Conservation (phyloP, 1,140 invertebrate species). For the Paraescarpia echinospica region DNA sequence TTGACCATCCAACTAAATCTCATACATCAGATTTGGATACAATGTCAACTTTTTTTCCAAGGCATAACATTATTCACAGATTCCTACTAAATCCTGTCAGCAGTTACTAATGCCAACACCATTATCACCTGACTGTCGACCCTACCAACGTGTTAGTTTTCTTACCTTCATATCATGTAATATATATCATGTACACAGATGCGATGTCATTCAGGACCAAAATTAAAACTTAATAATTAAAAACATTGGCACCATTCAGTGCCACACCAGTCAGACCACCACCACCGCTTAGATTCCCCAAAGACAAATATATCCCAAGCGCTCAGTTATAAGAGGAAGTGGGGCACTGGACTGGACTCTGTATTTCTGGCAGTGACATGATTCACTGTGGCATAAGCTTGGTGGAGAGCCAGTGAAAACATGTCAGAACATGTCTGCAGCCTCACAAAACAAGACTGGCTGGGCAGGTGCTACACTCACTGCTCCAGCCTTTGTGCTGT, state of each 20-base stretch:
- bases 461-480: neutral
- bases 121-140: neutral
- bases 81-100: neutral
- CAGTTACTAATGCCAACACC: neutral
- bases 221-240: neutral
- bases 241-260: neutral
- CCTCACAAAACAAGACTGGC: neutral
- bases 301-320: neutral
- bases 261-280: neutral
- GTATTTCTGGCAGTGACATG: conserved; percentile 4
- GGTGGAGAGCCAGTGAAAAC: neutral
- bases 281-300: neutral
- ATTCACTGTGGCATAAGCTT: neutral
- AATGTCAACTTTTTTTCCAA: no score
- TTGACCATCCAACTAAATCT: no score
- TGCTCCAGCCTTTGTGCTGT: neutral
- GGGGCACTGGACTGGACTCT: neutral
- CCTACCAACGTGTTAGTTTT: neutral
- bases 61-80: neutral
- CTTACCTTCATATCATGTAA: conserved; percentile 5
- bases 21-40: no score
- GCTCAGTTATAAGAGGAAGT: neutral
- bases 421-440: neutral
- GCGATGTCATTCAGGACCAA: neutral
- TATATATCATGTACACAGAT: neutral